These are phyloP conservation scores for Phania funesta DNA, from an alignment of 2,888 invertebrate species.

Conservation along the genomic window DNA sequence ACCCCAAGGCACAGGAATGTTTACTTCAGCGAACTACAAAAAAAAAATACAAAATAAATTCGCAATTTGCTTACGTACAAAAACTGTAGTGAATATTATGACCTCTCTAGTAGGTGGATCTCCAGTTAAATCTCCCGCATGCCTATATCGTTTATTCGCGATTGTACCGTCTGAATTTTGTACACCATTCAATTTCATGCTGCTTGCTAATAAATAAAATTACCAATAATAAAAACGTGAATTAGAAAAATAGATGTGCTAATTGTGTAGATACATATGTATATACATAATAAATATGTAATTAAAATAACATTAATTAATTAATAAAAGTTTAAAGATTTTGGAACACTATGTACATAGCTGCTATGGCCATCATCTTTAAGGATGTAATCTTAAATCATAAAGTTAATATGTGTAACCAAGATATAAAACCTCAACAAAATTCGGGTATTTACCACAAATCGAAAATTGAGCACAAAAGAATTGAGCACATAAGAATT, in stretches of 20 bases:
- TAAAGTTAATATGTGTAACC: too few species aligned
- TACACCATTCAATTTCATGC: slow-evolving; percentile 58
- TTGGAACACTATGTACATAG: too few species aligned
- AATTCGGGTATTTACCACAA: too few species aligned
- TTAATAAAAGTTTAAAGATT: too few species aligned
- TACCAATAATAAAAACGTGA: background rate
- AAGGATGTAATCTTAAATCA: too few species aligned
- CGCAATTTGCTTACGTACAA: background rate
- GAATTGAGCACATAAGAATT: too few species aligned
- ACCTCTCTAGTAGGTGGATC: slow-evolving; percentile 75
- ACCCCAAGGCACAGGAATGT: slow-evolving; percentile 86
- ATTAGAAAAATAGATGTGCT: background rate
- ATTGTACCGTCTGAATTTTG: slow-evolving; percentile 58
- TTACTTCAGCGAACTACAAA: slow-evolving; percentile 83
- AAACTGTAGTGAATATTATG: background rate
- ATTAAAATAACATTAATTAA: too few species aligned
- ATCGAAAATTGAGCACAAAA: too few species aligned
- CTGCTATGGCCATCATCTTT: too few species aligned
- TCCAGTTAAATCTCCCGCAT: slow-evolving; percentile 77
- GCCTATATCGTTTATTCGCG: slow-evolving; percentile 72
- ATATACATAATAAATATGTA: too few species aligned
- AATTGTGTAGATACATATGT: too few species aligned
- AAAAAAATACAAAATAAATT: background rate
- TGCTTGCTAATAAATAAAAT: slow-evolving; percentile 29
- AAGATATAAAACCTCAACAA: too few species aligned